phyloP scores from a whole-genome alignment of 2,797 vertebrate genomes.

The Ara ararauna region DNA sequence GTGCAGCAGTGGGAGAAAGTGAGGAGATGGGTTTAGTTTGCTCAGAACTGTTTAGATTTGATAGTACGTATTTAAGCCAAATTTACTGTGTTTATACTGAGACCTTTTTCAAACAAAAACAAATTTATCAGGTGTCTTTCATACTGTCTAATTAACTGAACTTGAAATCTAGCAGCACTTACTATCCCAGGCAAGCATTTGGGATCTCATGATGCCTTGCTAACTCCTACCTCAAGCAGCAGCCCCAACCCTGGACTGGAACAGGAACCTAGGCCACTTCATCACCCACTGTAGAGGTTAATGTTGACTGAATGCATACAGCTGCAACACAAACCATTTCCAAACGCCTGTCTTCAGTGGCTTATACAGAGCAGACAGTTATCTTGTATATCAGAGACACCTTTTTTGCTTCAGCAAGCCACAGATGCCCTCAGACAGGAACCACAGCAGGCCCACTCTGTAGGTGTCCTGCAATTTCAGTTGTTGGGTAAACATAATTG shows the following conservation, averaged over 20 bases:
- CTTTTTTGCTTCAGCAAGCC: neutral
- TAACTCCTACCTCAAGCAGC: neutral
- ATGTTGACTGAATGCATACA: accelerated
- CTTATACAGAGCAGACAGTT: neutral
- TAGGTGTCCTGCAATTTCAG: neutral
- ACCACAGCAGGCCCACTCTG: neutral
- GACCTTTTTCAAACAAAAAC: neutral
- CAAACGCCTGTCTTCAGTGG: neutral
- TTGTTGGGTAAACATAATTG: neutral
- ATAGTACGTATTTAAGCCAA: neutral
- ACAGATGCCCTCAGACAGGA: neutral
- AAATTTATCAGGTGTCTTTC: neutral
- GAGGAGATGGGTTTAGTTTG: neutral
- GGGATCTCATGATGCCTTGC: neutral
- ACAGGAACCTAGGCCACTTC: neutral
- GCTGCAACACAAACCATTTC: neutral
- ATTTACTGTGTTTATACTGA: neutral
- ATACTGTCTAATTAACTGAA: neutral
- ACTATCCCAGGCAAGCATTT: neutral
- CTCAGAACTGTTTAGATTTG: neutral
- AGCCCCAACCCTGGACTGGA: neutral
- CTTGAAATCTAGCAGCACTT: neutral
- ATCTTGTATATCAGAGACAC: neutral
- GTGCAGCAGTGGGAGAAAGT: neutral
- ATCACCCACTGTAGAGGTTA: neutral